These are phyloP conservation scores for Hypocryptadius cinnamomeus DNA, from an alignment of 2,113 vertebrate genomes.

Conservation along the genomic window DNA sequence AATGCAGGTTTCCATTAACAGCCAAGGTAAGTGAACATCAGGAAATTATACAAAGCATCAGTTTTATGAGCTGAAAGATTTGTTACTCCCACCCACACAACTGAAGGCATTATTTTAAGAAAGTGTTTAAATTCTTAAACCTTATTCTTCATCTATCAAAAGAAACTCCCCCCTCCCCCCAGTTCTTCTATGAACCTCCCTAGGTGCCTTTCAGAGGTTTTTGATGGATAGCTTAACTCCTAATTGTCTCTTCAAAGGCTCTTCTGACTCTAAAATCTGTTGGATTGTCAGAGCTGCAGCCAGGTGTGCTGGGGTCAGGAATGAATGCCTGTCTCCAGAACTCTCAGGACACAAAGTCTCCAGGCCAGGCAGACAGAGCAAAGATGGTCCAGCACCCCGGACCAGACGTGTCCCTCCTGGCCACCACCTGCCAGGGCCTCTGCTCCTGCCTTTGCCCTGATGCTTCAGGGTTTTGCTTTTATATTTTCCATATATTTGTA, in stretches of 20 bases:
- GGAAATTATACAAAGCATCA: background rate
- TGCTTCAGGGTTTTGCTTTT: background rate
- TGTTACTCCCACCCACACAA: slow-evolving; percentile 1
- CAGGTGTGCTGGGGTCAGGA: background rate
- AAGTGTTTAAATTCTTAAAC: background rate
- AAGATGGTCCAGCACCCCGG: accelerated
- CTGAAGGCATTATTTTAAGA: slow-evolving; percentile 11
- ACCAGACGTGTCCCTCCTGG: background rate
- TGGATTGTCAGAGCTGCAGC: background rate
- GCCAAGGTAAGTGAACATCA: slow-evolving; percentile 5
- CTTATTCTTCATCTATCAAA: background rate
- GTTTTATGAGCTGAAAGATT: slow-evolving; percentile 25
- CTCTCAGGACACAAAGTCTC: background rate
- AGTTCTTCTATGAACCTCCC: background rate
- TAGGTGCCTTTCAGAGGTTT: background rate
- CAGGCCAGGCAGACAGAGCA: background rate
- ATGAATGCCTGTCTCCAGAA: background rate
- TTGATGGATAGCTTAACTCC: background rate
- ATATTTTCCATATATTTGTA: accelerated
- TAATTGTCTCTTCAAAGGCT: background rate
- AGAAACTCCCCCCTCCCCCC: background rate
- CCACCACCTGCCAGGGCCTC: background rate
- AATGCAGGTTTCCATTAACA: background rate
- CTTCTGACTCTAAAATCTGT: background rate
- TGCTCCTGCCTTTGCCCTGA: background rate